Conservation (phyloP, 2,797 vertebrate species). For the Spinus olivaceus region DNA sequence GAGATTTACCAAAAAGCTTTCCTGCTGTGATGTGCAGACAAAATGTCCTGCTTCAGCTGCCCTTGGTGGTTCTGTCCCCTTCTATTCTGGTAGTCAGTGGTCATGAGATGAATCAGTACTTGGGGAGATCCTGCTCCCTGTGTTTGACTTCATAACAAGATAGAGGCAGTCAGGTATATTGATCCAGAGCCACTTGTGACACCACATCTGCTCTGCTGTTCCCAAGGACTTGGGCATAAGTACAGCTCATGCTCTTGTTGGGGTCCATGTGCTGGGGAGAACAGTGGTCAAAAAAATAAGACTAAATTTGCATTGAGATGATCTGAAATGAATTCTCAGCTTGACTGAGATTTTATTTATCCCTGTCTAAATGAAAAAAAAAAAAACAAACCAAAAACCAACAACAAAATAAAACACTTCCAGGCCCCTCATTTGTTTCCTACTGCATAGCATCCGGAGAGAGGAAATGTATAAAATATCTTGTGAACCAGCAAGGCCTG, state of each 20-base stretch:
- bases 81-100: not conserved
- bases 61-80: not conserved
- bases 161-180: not conserved
- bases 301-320: not conserved
- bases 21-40: not conserved
- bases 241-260: not conserved
- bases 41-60: not conserved
- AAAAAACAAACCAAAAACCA: not conserved
- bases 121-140: not conserved
- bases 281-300: not conserved
- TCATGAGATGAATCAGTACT: not conserved
- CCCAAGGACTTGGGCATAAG: not conserved
- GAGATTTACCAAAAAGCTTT: not conserved
- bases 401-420: not conserved
- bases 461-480: constrained; percentile 5
- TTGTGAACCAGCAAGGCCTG: not conserved
- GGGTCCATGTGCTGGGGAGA: not conserved
- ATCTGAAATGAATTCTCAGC: not conserved
- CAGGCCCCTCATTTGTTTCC: not conserved
- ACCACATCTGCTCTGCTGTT: not conserved
- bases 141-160: not conserved
- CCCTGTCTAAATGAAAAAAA: not conserved
- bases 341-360: not conserved
- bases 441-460: not conserved
- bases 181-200: not conserved